phyloP scores from a whole-genome alignment of 2,797 vertebrate genomes.

The Clarias platycephalus region DNA sequence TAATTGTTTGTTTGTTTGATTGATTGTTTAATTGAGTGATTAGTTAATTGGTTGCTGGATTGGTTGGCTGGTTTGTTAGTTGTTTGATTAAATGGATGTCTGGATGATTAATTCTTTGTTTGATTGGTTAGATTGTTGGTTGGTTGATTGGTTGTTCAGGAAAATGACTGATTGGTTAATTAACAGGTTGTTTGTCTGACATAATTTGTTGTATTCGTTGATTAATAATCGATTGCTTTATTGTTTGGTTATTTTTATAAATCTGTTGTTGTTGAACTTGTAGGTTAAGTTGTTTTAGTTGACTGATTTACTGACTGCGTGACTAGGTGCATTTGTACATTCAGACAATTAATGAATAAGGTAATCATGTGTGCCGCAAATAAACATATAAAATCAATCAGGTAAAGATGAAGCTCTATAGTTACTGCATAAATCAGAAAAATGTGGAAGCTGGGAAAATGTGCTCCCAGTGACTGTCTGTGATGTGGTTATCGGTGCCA shows the following conservation, averaged over 20 bases:
- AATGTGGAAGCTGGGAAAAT: not conserved
- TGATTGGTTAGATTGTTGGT: not conserved
- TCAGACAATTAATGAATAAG: not conserved
- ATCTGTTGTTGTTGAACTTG: not conserved
- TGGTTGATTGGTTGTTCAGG: not conserved
- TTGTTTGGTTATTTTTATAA: not conserved
- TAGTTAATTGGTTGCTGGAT: not conserved
- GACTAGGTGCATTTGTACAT: not conserved
- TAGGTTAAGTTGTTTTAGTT: not conserved
- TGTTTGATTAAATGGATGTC: not conserved
- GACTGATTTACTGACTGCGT: not conserved
- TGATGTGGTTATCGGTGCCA: not conserved
- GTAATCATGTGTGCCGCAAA: not conserved
- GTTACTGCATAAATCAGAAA: not conserved
- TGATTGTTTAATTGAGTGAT: not conserved
- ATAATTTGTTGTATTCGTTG: not conserved
- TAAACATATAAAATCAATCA: not conserved
- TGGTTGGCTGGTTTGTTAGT: not conserved
- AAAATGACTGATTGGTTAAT: not conserved
- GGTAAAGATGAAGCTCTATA: not conserved
- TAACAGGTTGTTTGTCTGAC: not conserved
- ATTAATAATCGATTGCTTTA: not conserved
- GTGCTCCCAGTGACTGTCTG: not conserved
- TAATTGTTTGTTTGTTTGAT: not conserved
- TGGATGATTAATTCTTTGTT: too few relatives aligned